Conservation (phyloP, 2,888 invertebrate species). For the Brachyptera risi region DNA sequence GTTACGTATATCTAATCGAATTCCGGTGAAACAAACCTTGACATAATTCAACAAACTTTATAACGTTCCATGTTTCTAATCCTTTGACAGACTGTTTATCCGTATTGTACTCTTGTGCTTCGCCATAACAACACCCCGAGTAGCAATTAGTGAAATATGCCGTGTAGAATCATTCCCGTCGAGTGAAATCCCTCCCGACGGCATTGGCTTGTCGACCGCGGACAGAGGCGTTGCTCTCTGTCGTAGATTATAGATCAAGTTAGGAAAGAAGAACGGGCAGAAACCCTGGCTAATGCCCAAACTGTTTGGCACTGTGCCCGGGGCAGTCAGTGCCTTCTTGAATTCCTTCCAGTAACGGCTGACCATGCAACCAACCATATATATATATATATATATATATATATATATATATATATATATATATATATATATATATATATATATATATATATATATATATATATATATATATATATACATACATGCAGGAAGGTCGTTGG, state of each 20-base stretch:
- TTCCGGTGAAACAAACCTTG: no score
- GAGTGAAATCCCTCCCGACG: background rate
- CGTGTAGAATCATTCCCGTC: background rate
- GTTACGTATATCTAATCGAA: no score
- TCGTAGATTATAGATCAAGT: background rate
- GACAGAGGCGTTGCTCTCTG: background rate
- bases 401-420: no score
- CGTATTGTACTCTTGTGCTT: no score
- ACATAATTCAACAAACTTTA: no score
- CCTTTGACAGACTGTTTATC: no score
- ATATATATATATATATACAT: no score
- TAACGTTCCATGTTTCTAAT: no score
- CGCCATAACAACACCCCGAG: no score
- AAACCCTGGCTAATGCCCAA: background rate
- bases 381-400: no score
- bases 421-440: no score
- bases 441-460: no score
- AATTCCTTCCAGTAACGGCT: background rate
- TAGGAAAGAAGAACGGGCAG: background rate
- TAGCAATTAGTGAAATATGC: slow-evolving; percentile 11
- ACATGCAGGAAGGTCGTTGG: background rate
- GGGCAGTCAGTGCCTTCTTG: background rate
- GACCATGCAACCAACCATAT: slow-evolving; percentile 12
- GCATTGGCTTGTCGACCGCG: background rate
- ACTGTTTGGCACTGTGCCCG: slow-evolving; percentile 1